Base-by-base conservation (phyloP, 2,888 invertebrate genomes). In the Cephus nigrinus region DNA sequence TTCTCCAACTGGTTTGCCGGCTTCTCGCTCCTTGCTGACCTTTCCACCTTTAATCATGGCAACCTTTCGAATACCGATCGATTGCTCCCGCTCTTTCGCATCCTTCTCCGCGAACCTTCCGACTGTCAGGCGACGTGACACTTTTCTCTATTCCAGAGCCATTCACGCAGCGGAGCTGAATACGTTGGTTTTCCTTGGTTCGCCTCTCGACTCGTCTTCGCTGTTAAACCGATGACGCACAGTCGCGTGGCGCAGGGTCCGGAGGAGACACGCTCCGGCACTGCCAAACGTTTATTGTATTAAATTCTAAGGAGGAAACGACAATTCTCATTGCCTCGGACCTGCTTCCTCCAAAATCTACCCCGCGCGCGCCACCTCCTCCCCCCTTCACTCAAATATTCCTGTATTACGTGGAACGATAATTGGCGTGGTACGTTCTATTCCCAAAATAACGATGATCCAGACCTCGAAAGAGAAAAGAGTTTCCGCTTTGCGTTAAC, bases 281-380 rank as follows among this genome's bases (percentile, higher is more conserved):
- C 55, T 55, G 55, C 9, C 23, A 23, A 55, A 55, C 55, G 55
- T 55, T 55, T 9, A 55, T 55, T 55, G 55, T 23, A 71, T 71
- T 71, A 71, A 71, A 32, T 74, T 30, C 30, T 34, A 74, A 74
- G 31, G 35, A 74, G 74, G 74, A 74, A 74, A 34, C 30, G 74
- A 35, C 74, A 33, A 74, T 74, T 74, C 33, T 31, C 74, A 74
- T 74, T 74, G 35, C 35, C 32, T 23, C 2, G 55, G 23, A 55
- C 1, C 5, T 9, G 5, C 9, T 55, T 55, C 55, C 55, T 55
- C 55, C 55, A 9, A 55, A 55, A 55, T 23, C 5, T 9, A 23
- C 9, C 23, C 55, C 23, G 5, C 55, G 23, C 55, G 2, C 55
- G 23, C 23, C 23, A 23, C 55, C 23, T 55, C 55, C 0, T 23